Evolutionary conservation across 2,797 vertebrate species (phyloP), one percentile per base, ranked within the genome.

Genomic region (Brotula barbata): DNA sequence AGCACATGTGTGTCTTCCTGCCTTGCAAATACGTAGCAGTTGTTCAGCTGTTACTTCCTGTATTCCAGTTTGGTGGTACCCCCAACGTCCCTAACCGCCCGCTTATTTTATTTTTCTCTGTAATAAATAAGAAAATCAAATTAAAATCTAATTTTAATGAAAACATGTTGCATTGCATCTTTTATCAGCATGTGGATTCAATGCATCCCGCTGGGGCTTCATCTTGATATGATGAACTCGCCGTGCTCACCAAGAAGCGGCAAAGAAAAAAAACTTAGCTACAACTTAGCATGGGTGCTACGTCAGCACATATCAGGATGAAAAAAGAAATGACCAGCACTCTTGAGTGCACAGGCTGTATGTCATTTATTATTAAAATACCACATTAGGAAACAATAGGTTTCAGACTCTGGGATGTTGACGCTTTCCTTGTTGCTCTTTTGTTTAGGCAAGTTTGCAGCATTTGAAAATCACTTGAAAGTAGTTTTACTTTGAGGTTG

Each of bases 331-430:
- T 0, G n/a, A 58, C 17, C 19, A 39, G 37, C 37, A 39, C 37
- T n/a, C 44, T 2, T 49, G 31, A 33, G 22, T 42, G n/a, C 33
- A 22, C 0, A 1, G 19, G 43, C 49, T 10, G 17, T 46, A 31
- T 1, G 2, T 40, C 33, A 59, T 68, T 28, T 15, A 64, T 64
- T 60, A 64, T 68, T 59, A 12, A 62, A 43, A 1, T 39, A 14
- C 14, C 33, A 42, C 25, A 46, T 56, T 46, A 41, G 25, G 13
- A 15, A 39, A n/a, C 3, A 39, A 15, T 2, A 7, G n/a, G 37
- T 15, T 14, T 39, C 37, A 39, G 15, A 3, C 15, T 4, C 37
- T 5, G 15, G 1, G 11, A 39, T 3, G 37, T 14, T n/a, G 13
- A 15, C n/a, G 1, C 2, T n/a, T 39, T 39, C 37, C 14, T 7